Evolutionary conservation across 2,888 invertebrate species (phyloP), one percentile per base, ranked within the genome.

Genomic region (Romanomermis culicivorax): DNA sequence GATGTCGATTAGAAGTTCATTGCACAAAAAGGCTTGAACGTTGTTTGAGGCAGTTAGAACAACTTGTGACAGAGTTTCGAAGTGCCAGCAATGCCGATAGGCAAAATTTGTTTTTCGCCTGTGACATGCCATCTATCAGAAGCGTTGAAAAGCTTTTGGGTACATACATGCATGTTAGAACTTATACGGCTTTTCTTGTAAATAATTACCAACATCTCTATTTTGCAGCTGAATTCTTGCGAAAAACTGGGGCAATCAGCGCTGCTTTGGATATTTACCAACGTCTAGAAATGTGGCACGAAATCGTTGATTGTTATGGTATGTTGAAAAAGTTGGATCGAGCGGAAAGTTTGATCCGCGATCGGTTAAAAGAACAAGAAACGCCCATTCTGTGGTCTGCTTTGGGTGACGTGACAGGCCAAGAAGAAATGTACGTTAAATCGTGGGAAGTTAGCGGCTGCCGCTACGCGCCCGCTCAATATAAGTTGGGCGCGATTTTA

Each of bases 281-380:
- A 55, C 60, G 64, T 29, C 60, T 91, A 26, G 77, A 84, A 61
- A 72, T 83, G 26, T 97, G 93, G 91, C 86, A 91, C 64, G 82
- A 87, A 60, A 84, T 88, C 29, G 84, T 97, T 54, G 77, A 79
- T 1, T 95, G 95, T 71, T 93, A 93, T 68, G 83, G 83, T 43
- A 73, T 79, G 58, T 70, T 93, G 58, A 81, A 86, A 61, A 72
- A 87, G 61, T 75, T 80, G 42, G 86, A 91, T 65, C 86, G 82
- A 78, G 91, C 93, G 0, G 85, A 87, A 4, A 82, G 85, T 69
- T 74, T 93, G 45, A 85, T 95, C 60, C 76, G 79, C 54, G 79
- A 86, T 64, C 82, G 87, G 69, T 62, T 77, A 20, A 17, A 36
- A 7, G 77, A 78, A 1, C 77, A 81, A 58, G 83, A 85, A 54